Base-by-base conservation (phyloP, 2,888 invertebrate genomes). In the Oscheius onirici region DNA sequence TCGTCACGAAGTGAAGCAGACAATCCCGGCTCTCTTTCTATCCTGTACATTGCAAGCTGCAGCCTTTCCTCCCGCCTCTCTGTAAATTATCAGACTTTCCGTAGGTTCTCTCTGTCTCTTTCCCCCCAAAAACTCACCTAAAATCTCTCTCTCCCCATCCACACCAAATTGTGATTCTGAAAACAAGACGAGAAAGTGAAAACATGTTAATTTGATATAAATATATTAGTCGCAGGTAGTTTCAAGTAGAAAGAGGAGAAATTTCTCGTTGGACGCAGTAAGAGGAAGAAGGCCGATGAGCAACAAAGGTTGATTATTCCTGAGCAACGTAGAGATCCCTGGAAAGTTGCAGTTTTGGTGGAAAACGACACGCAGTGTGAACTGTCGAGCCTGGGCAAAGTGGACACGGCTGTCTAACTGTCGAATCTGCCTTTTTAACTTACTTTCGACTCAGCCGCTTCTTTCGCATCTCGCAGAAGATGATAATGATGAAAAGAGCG, bases 381-480 rank as follows among this genome's bases (percentile, higher is more conserved):
- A 52, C 20, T 20, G 13, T 20, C 52, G n/a, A n/a, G n/a, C n/a
- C n/a, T n/a, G n/a, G n/a, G n/a, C n/a, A n/a, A n/a, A n/a, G n/a
- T n/a, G n/a, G n/a, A n/a, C n/a, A n/a, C n/a, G n/a, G n/a, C n/a
- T n/a, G n/a, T n/a, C n/a, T n/a, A n/a, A n/a, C n/a, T n/a, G n/a
- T n/a, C n/a, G n/a, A 52, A 51, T 52, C 52, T 52, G n/a, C 41
- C 20, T 41, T 60, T 58, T 34, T 11, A 41, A 40, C 66, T 66
- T 5, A 66, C 66, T 49, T 69, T 24, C 52, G 41, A 60, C 58
- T 34, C 34, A 60, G 13, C 15, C 52, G 51, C 24, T 55, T 66
- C 41, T 66, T 66, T 17, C 52, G 24, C 65, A 77, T 73, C 69
- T 83, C 84, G 61, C 84, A 84, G 24, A 75, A 24, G 43, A 80